These are phyloP conservation scores for Leptinotarsa undecemlineata DNA, from an alignment of 1,140 invertebrate genomes.

Conservation along the genomic window DNA sequence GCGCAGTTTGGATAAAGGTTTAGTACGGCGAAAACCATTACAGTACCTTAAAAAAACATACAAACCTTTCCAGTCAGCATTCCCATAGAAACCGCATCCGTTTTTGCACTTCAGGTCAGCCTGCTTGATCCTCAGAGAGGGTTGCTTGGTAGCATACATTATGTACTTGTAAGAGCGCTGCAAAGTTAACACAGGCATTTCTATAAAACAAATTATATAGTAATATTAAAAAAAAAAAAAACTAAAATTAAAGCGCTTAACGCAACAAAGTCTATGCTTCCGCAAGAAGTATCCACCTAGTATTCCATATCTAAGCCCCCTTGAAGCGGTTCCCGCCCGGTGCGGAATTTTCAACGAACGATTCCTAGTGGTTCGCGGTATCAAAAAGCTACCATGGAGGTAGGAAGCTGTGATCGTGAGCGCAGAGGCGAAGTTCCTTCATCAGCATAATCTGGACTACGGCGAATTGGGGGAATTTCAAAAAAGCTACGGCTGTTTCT, in stretches of 20 bases:
- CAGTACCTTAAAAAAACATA: conserved; percentile 18
- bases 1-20: background rate
- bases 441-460: conserved; percentile 45
- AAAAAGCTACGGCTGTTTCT: conserved; percentile 23
- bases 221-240: background rate
- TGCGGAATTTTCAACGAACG: conserved; percentile 3
- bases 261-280: background rate
- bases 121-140: conserved; percentile 77
- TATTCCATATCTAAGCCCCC: background rate
- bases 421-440: conserved; percentile 49
- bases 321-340: background rate
- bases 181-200: conserved; percentile 48
- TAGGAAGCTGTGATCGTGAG: conserved; percentile 49
- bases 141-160: conserved; percentile 75
- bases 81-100: conserved; percentile 95
- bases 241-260: background rate
- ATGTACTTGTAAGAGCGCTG: conserved; percentile 54
- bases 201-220: conserved; percentile 24
- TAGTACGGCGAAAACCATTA: background rate
- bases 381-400: conserved; percentile 44
- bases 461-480: conserved; percentile 44
- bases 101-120: conserved; percentile 91
- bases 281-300: background rate
- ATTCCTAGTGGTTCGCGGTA: background rate
- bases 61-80: conserved; percentile 86